Base-by-base conservation (phyloP, 2,888 invertebrate species). In the Diachrysia chrysitis region DNA sequence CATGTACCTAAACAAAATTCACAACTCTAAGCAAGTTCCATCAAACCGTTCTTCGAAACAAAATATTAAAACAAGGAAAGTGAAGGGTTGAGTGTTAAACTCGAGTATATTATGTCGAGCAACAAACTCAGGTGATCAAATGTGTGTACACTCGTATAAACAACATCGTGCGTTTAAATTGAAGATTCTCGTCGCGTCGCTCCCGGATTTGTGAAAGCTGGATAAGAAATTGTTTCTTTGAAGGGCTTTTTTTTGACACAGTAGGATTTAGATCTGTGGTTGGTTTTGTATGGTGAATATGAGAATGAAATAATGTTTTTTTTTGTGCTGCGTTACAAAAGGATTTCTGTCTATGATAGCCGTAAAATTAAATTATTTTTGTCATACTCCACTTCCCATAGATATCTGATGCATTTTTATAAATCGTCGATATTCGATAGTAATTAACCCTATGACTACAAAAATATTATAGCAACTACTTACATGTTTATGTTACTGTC, bases 91-190 rank as follows among this genome's bases (percentile, higher is more conserved):
- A 64, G 59, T 61, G 68, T 69, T 72, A 65, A 69, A 62, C 67
- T 25, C 56, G 42, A 58, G 56, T 68, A 59, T 63, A 74, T 71
- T 63, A 61, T 21, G 63, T 58, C 23, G 56, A 59, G 63, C 46
- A 76, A 76, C 75, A 80, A 79, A 84, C 81, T 79, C 87, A 86
- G 87, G 87, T 89, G 90, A 90, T 87, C 86, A 89, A 87, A 90
- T 85, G 86, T 86, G 79, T 79, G 79, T 81, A 73, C 79, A 64
- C 72, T 76, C 76, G 69, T 83, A 83, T 87, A 89, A 89, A 90
- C 88, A 88, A 87, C 79, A 35, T 71, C 75, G 77, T 83, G 85
- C 83, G 83, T 86, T 89, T 85, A 86, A 87, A 89, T 89, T 90
- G 88, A 87, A 88, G 88, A 88, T 88, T 87, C 89, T 86, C 83